phyloP scores from a whole-genome alignment of 2,113 vertebrate species.

The Falcunculus frontatus region DNA sequence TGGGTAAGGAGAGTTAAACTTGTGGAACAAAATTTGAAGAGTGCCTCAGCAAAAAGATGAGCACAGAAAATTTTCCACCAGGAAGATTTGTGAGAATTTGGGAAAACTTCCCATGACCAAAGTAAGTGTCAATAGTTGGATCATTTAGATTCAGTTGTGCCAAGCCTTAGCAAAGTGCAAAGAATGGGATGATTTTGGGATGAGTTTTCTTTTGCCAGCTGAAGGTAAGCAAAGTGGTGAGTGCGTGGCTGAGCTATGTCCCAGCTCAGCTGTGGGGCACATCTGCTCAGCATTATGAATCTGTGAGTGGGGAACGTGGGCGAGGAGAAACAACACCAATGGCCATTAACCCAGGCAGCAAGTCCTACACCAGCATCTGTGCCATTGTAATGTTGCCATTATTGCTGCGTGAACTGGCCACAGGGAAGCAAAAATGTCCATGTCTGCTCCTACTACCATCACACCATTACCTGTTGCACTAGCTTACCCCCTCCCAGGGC shows the following conservation, averaged over 20 bases:
- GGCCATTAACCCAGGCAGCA: accelerated
- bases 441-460: not conserved
- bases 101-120: not conserved
- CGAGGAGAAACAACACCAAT: accelerated
- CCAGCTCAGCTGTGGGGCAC: not conserved
- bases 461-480: no score
- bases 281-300: not conserved
- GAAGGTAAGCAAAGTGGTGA: not conserved
- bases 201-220: not conserved
- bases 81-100: not conserved
- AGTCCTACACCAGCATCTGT: not conserved
- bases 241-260: not conserved
- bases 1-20: not conserved
- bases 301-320: accelerated
- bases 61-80: not conserved
- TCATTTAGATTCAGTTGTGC: not conserved
- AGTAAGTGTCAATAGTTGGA: not conserved
- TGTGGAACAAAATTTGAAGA: not conserved
- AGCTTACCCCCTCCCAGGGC: not conserved
- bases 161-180: not conserved
- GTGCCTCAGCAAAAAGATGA: not conserved
- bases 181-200: not conserved
- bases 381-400: not conserved
- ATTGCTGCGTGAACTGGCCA: not conserved
- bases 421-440: not conserved